phyloP scores from a whole-genome alignment of 2,888 invertebrate species.

The Drosophila sordidula region DNA sequence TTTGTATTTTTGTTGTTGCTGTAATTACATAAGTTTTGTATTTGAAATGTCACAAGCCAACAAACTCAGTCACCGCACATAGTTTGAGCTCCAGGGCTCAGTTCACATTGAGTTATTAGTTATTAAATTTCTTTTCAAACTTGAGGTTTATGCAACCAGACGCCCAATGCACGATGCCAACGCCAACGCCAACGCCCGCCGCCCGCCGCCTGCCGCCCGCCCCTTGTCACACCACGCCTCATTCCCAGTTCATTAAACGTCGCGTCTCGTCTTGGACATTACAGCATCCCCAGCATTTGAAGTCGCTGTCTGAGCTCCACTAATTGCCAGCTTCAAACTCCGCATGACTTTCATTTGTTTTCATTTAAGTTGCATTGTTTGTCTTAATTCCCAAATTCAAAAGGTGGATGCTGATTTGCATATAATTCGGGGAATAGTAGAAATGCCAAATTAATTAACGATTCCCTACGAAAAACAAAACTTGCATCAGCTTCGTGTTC shows the following conservation, averaged over 20 bases:
- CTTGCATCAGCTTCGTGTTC: constrained; percentile 18
- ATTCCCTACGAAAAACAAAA: constrained; percentile 7
- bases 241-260: constrained; percentile 54
- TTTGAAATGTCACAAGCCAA: constrained; percentile 78
- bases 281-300: constrained; percentile 30
- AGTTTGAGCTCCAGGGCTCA: constrained; percentile 19
- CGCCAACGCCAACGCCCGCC: neutral
- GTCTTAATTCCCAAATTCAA: constrained; percentile 23
- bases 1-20: constrained; percentile 25
- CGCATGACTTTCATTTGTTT: constrained; percentile 51
- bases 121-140: constrained; percentile 62
- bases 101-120: constrained; percentile 67
- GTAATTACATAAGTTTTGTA: constrained; percentile 69
- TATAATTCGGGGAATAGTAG: constrained; percentile 17
- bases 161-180: constrained; percentile 16
- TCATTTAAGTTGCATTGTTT: constrained; percentile 24
- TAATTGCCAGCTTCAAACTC: constrained; percentile 47
- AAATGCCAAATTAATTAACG: constrained; percentile 53
- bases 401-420: constrained; percentile 39
- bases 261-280: constrained; percentile 26
- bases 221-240: constrained; percentile 11
- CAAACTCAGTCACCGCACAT: constrained; percentile 48
- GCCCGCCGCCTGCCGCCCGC: neutral
- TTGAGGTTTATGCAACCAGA: constrained; percentile 46
- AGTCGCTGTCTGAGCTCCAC: constrained; percentile 28